Conservation (phyloP, 2,797 vertebrate genomes). For the Bradypodion pumilum region DNA sequence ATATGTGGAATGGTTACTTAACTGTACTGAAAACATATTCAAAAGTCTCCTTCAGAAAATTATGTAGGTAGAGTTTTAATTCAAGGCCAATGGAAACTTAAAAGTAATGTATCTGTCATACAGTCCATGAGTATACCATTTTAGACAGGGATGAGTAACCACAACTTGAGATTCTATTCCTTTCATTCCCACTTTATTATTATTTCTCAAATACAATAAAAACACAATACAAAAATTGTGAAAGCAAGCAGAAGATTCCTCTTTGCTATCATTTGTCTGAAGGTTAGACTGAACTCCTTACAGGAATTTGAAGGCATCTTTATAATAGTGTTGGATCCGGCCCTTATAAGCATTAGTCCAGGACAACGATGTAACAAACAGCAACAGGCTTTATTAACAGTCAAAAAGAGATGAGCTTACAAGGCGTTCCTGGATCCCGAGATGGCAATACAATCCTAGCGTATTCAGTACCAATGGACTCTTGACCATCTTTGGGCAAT, state of each 20-base stretch:
- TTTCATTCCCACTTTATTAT: background rate
- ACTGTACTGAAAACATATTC: background rate
- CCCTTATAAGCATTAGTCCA: no score
- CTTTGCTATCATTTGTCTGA: background rate
- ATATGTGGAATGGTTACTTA: background rate
- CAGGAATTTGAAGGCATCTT: background rate
- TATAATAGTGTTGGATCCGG: no score
- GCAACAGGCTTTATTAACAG: no score
- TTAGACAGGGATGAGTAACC: background rate
- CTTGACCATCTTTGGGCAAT: no score
- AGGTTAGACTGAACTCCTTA: background rate
- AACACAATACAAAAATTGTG: background rate
- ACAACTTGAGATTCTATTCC: background rate
- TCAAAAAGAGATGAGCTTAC: no score
- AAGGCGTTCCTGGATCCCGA: no score
- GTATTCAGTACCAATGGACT: no score
- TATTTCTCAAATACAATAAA: background rate
- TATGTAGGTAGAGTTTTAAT: background rate
- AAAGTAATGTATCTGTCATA: background rate
- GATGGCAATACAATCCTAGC: no score
- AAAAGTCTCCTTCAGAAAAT: background rate
- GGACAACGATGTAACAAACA: no score
- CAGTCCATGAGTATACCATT: background rate
- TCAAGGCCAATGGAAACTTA: background rate
- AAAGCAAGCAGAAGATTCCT: background rate